A percentile compares a stretch with the other conserved stretches of the same genome.
These are phyloP conservation scores for Myoxocephalus aenaeus DNA, from an alignment of 2,797 vertebrate species.

Conservation along the genomic window DNA sequence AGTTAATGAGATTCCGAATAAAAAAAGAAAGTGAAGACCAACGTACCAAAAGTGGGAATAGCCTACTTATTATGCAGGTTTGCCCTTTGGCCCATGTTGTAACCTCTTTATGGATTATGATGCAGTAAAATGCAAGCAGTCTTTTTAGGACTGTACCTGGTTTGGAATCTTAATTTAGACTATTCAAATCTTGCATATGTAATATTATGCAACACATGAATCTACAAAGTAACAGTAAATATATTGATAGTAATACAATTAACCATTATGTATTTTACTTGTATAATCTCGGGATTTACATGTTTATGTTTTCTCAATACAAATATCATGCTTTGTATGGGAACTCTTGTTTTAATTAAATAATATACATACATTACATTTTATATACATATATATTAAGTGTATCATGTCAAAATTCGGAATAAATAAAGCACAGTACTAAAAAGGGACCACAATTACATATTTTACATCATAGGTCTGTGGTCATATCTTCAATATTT, in stretches of 20 bases:
- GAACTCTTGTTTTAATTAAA: no score
- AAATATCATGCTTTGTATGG: neutral
- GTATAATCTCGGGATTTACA: neutral
- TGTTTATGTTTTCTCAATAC: neutral
- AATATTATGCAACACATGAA: neutral
- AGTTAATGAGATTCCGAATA: neutral
- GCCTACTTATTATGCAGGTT: neutral
- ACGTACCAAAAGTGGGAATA: neutral
- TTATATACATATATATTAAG: neutral
- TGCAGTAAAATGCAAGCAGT: neutral
- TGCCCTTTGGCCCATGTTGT: neutral
- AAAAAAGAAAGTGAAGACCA: neutral
- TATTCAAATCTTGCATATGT: neutral
- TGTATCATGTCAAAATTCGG: neutral
- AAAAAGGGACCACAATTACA: neutral
- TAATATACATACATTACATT: neutral
- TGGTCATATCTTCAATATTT: slow-evolving; percentile 2
- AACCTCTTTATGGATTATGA: neutral
- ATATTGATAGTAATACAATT: no score
- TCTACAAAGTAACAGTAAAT: neutral
- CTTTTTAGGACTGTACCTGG: neutral
- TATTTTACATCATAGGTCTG: neutral
- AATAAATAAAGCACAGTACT: neutral
- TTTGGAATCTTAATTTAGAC: neutral
- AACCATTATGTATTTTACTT: neutral